Conservation (phyloP, 2,888 invertebrate genomes). For the Tanytarsus gracilentus region DNA sequence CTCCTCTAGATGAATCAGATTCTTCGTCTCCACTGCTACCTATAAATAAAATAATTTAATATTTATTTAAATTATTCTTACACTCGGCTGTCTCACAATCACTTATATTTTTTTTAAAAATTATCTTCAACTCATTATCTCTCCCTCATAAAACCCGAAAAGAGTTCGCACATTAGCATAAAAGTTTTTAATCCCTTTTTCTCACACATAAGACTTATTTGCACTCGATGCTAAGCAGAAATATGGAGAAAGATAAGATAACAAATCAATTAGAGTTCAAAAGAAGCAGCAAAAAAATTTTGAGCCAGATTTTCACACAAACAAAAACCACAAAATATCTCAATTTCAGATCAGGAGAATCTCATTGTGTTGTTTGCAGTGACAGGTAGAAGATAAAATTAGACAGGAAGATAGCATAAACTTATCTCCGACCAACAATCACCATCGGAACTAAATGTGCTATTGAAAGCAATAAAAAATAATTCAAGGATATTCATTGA, state of each 20-base stretch:
- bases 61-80: neutral
- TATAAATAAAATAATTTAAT: conserved; percentile 37
- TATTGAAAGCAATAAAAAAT: neutral
- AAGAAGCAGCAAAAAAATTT: neutral
- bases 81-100: no score
- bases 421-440: conserved; percentile 21
- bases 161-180: no score
- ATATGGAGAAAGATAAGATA: conserved; percentile 15
- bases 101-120: neutral
- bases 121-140: no score
- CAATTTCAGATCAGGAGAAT: conserved; percentile 25
- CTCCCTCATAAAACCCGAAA: no score
- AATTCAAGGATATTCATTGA: neutral
- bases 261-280: neutral
- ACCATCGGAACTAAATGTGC: conserved; percentile 8
- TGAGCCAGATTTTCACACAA: conserved; percentile 24
- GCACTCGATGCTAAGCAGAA: no score
- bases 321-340: conserved; percentile 19
- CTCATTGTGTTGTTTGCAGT: neutral
- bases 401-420: conserved; percentile 22
- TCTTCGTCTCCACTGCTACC: conserved; percentile 54
- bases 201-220: no score
- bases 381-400: conserved; percentile 10
- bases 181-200: no score
- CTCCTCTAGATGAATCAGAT: conserved; percentile 42